These are phyloP conservation scores for Actias luna DNA, from an alignment of 2,888 invertebrate species.

Conservation along the genomic window DNA sequence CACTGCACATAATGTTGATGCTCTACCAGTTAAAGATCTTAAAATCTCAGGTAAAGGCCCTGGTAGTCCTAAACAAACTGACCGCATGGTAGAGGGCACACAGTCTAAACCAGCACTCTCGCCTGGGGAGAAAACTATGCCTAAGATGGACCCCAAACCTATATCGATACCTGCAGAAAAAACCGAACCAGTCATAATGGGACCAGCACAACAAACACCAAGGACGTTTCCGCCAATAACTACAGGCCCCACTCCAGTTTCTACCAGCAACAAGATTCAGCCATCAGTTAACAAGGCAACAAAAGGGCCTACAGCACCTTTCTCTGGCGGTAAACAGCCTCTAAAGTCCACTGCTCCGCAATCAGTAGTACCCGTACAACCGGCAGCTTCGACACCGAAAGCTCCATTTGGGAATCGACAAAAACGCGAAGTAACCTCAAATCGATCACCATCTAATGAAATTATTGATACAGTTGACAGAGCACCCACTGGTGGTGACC, in stretches of 20 bases:
- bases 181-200: slow-evolving; percentile 29
- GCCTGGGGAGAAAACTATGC: slow-evolving; percentile 50
- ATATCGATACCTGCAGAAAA: slow-evolving; percentile 56
- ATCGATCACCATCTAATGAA: slow-evolving; percentile 67
- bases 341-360: slow-evolving; percentile 71
- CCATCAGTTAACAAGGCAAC: slow-evolving; percentile 54
- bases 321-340: slow-evolving; percentile 67
- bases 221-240: slow-evolving; percentile 57
- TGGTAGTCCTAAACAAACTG: slow-evolving; percentile 63
- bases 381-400: slow-evolving; percentile 68
- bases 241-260: slow-evolving; percentile 41
- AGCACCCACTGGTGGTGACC: slow-evolving; percentile 41
- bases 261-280: slow-evolving; percentile 55
- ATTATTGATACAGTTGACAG: slow-evolving; percentile 51
- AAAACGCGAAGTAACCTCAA: slow-evolving; percentile 64
- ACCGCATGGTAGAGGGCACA: slow-evolving; percentile 42
- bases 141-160: slow-evolving; percentile 62
- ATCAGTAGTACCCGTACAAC: slow-evolving; percentile 70
- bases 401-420: slow-evolving; percentile 74
- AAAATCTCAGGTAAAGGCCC: slow-evolving; percentile 63
- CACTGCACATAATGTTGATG: slow-evolving; percentile 49
- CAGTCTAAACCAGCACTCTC: slow-evolving; percentile 44
- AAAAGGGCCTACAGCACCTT: slow-evolving; percentile 73
- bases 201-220: slow-evolving; percentile 34
- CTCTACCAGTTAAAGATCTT: slow-evolving; percentile 70